A percentile compares a stretch with the other conserved stretches of the same genome.
Conservation (phyloP, 2,797 vertebrate species). For the Rhabdomys pumilio region DNA sequence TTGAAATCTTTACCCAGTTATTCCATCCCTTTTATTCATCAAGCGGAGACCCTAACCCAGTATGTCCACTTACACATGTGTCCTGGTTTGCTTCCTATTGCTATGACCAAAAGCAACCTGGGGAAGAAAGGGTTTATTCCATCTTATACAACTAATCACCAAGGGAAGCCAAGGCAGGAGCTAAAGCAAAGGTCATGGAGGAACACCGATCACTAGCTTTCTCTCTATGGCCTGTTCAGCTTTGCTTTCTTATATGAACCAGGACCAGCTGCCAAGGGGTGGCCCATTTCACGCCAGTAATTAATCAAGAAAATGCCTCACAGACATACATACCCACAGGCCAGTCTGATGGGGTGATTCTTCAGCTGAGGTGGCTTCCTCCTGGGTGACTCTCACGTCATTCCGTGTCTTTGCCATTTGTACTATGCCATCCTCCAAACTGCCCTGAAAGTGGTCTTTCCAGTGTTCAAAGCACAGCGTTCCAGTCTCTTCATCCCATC, state of each 20-base stretch:
- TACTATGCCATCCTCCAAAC: background rate
- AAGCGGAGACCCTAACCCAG: background rate
- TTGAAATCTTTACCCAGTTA: background rate
- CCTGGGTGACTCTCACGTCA: background rate
- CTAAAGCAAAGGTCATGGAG: background rate
- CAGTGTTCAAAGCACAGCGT: background rate
- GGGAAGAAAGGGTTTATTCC: background rate
- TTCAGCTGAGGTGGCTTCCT: background rate
- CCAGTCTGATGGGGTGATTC: background rate
- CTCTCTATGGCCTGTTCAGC: background rate
- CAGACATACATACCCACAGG: background rate
- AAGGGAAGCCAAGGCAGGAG: background rate
- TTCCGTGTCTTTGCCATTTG: background rate
- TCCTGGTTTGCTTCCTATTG: background rate
- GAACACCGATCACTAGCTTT: background rate
- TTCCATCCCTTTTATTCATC: background rate
- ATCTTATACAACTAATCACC: background rate
- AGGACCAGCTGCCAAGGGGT: too few species aligned
- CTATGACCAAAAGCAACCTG: background rate
- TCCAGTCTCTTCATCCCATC: background rate
- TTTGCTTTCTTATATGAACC: background rate
- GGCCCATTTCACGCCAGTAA: background rate
- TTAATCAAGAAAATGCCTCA: background rate
- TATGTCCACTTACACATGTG: background rate
- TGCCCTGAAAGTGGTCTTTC: background rate